Conservation (phyloP, 2,888 invertebrate species). For the Oscheius sp. region DNA sequence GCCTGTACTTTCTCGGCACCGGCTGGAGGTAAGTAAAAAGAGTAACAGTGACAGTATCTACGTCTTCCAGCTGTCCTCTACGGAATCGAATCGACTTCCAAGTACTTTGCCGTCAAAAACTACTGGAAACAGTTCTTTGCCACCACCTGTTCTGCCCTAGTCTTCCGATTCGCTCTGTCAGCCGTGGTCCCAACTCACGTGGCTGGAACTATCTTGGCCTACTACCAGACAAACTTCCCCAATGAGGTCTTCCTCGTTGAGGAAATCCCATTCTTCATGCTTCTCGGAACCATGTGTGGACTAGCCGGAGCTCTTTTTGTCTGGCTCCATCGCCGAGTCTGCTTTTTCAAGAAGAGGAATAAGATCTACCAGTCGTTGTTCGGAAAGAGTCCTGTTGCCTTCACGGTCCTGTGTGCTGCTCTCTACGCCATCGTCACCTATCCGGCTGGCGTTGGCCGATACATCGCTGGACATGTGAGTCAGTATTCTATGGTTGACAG, state of each 20-base stretch:
- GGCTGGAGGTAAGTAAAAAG: conserved; percentile 77
- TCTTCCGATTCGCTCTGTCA: conserved; percentile 94
- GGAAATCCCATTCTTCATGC: conserved; percentile 90
- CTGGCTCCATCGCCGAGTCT: conserved; percentile 54
- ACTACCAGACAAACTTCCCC: conserved; percentile 80
- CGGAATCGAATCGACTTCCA: conserved; percentile 98
- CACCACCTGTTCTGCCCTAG: conserved; percentile 63
- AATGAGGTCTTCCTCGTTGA: conserved; percentile 93
- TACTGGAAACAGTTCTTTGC: conserved; percentile 83
- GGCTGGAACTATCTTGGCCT: conserved; percentile 78
- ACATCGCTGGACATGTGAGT: conserved; percentile 76
- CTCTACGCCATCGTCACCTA: conserved; percentile 78
- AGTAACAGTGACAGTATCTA: too few relatives aligned
- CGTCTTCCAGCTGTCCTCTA: conserved; percentile 79
- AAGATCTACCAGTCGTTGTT: conserved; percentile 52
- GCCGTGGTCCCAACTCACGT: conserved; percentile 80
- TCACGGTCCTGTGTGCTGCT: conserved; percentile 63
- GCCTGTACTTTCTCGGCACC: conserved; percentile 89
- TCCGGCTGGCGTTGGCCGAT: conserved; percentile 92
- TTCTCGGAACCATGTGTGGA: conserved; percentile 79
- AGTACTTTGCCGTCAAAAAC: conserved; percentile 96
- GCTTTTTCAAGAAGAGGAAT: conserved; percentile 54
- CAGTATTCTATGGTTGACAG: not conserved
- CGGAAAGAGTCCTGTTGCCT: conserved; percentile 56
- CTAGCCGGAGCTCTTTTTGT: conserved; percentile 62